Evolutionary conservation across 2,888 invertebrate genomes (phyloP).

Genomic region (Strigamia transsilvanica): DNA sequence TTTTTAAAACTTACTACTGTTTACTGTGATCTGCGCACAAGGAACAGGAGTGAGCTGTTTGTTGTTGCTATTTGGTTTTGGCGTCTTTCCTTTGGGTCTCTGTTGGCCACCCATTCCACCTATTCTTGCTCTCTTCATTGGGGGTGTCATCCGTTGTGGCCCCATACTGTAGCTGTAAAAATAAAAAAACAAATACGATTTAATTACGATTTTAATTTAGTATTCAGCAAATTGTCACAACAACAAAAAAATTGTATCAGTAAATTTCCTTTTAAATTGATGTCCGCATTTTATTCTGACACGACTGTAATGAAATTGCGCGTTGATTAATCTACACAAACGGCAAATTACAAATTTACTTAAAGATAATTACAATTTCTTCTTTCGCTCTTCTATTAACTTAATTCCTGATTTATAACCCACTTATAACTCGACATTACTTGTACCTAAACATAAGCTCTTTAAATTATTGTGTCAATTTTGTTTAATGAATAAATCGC

Average conservation of each 20-base stretch:
- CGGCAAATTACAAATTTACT: conserved; percentile 15
- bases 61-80: conserved; percentile 56
- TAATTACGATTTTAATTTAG: neutral
- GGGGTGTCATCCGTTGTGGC: conserved; percentile 69
- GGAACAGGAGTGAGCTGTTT: conserved; percentile 64
- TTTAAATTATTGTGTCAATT: neutral
- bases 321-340: conserved; percentile 20
- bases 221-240: conserved; percentile 2
- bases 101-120: conserved; percentile 53
- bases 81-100: conserved; percentile 61
- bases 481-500: conserved; percentile 3
- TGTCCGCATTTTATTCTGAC: conserved; percentile 9
- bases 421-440: neutral
- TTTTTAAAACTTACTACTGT: conserved; percentile 66
- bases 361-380: conserved; percentile 15
- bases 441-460: conserved; percentile 9
- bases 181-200: conserved; percentile 8
- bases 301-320: conserved; percentile 7
- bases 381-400: neutral
- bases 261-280: conserved; percentile 15
- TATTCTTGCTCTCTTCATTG: conserved; percentile 71
- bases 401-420: conserved; percentile 8
- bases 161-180: conserved; percentile 54
- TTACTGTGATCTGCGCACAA: conserved; percentile 72
- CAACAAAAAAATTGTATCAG: neutral